Evolutionary conservation across 2,113 vertebrate species (phyloP).

Genomic region (Peromyscus leucopus): DNA sequence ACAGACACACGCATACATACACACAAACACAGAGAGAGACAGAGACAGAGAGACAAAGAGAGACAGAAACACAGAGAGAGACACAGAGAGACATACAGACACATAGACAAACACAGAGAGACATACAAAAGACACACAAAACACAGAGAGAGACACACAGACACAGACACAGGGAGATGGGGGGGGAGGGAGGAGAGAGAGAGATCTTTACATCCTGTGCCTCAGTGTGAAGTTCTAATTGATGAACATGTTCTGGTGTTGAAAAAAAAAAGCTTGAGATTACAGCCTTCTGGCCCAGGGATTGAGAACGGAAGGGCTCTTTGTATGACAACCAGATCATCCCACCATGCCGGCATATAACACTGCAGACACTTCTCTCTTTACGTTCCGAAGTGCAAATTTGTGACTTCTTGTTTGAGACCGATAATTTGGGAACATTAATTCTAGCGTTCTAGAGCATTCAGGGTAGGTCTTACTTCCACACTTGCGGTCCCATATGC

Average conservation of each 20-base stretch:
- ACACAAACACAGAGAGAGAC: neutral
- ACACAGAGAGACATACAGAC: neutral
- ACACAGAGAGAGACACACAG: neutral
- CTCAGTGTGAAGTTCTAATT: constrained; percentile 25
- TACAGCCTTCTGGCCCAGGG: neutral
- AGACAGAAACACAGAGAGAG: neutral
- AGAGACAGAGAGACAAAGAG: neutral
- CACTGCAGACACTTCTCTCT: neutral
- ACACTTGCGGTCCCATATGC: neutral
- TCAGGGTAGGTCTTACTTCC: neutral
- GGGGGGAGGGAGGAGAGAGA: neutral
- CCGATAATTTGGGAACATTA: constrained; percentile 40
- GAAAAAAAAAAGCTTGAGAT: neutral
- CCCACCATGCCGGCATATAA: fast-evolving
- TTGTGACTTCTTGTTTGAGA: constrained; percentile 48
- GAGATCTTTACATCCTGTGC: neutral
- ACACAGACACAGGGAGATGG: neutral
- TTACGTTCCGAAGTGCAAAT: constrained; percentile 8
- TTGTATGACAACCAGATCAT: neutral
- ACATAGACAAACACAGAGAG: neutral
- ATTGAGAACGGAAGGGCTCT: neutral
- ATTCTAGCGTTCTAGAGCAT: neutral
- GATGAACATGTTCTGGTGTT: neutral
- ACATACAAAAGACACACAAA: neutral
- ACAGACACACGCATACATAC: neutral